phyloP scores from a whole-genome alignment of 1,140 invertebrate species.

The Gryon sp. region DNA sequence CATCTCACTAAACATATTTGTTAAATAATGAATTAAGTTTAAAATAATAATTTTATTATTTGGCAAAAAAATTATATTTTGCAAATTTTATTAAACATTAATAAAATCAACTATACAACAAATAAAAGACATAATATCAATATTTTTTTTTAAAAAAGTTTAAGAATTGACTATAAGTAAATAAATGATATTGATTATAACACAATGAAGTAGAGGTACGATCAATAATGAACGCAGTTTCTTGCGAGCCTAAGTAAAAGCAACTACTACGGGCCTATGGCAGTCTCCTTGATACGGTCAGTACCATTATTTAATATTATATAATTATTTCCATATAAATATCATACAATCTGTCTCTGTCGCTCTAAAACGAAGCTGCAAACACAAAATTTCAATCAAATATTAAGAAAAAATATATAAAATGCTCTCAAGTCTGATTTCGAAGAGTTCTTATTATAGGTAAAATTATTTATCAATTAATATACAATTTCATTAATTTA shows the following conservation, averaged over 20 bases:
- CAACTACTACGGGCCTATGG: conserved; percentile 66
- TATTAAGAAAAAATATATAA: too few relatives aligned
- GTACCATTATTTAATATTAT: conserved; percentile 47
- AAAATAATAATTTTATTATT: conserved; percentile 5
- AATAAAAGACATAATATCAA: too few relatives aligned
- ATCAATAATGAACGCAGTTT: conserved; percentile 73
- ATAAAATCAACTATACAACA: too few relatives aligned
- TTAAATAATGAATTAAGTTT: background rate
- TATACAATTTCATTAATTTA: too few relatives aligned
- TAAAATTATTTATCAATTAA: too few relatives aligned
- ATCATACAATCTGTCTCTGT: background rate
- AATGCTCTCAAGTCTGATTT: too few relatives aligned
- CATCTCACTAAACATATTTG: too few relatives aligned
- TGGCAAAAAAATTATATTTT: background rate
- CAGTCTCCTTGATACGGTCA: conserved; percentile 72
- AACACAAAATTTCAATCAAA: too few relatives aligned
- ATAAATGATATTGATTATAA: conserved; percentile 57
- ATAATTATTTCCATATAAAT: too few relatives aligned
- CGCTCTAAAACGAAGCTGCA: too few relatives aligned
- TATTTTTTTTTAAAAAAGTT: too few relatives aligned
- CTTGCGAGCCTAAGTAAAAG: conserved; percentile 36
- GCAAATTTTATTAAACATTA: background rate
- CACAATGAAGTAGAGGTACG: conserved; percentile 44
- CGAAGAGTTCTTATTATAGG: too few relatives aligned
- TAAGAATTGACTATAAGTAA: conserved; percentile 36